phyloP scores from a whole-genome alignment of 1,140 invertebrate genomes.

The Ridgeia piscesae region DNA sequence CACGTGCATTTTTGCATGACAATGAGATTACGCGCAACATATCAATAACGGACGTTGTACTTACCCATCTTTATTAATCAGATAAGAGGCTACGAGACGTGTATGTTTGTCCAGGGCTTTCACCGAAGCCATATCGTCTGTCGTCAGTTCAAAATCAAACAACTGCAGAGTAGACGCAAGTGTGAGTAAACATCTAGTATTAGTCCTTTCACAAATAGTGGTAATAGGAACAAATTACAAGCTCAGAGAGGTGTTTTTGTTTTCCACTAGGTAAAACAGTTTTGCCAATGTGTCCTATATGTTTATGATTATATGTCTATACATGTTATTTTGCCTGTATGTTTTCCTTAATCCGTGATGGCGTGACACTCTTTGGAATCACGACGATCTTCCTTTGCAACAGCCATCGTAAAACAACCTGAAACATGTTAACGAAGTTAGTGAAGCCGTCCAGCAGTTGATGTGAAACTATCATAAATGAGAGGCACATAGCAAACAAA shows the following conservation, averaged over 20 bases:
- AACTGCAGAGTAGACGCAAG: conserved; percentile 44
- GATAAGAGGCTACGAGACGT: background rate
- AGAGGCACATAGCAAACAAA: background rate
- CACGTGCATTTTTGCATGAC: no score
- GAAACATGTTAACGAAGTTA: background rate
- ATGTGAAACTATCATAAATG: background rate
- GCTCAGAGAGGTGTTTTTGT: background rate
- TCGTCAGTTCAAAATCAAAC: conserved; percentile 71
- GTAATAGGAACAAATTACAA: conserved; percentile 7
- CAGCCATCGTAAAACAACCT: conserved; percentile 58
- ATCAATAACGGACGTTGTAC: background rate
- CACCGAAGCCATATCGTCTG: conserved; percentile 63
- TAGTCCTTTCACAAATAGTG: background rate
- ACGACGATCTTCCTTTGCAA: conserved; percentile 74
- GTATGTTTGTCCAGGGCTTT: background rate
- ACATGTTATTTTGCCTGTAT: conserved; percentile 33
- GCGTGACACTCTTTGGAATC: conserved; percentile 76
- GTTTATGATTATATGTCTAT: background rate
- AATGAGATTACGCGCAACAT: no score
- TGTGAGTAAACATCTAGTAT: conserved; percentile 6
- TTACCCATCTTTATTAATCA: background rate
- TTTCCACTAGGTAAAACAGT: background rate
- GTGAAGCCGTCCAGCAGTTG: background rate
- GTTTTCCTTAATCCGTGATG: conserved; percentile 71
- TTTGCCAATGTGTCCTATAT: background rate